These are phyloP conservation scores for Dryococelus australis DNA, from an alignment of 2,888 invertebrate genomes.

Conservation along the genomic window DNA sequence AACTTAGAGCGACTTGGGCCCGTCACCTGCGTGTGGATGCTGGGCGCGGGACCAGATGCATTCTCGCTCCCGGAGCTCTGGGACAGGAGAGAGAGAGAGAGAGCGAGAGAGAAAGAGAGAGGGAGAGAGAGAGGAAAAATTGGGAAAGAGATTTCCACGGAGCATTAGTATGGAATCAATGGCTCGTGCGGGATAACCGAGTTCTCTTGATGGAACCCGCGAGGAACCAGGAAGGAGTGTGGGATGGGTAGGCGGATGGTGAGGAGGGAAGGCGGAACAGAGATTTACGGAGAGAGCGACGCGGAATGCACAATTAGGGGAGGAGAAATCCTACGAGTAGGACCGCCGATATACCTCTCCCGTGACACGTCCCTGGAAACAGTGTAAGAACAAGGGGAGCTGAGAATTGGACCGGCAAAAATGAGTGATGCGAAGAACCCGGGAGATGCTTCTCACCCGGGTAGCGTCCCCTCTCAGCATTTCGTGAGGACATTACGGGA, in stretches of 20 bases:
- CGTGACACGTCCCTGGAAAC: too few species aligned
- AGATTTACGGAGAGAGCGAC: neutral
- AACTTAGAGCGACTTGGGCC: too few species aligned
- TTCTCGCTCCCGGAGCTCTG: neutral
- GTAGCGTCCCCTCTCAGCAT: too few species aligned
- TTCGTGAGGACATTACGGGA: too few species aligned
- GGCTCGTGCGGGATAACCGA: slow-evolving; percentile 1
- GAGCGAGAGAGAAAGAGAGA: neutral
- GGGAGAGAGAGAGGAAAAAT: neutral
- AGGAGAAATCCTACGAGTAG: neutral
- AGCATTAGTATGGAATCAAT: slow-evolving; percentile 9
- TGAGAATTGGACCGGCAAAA: too few species aligned
- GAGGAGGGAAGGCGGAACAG: neutral
- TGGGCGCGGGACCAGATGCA: neutral
- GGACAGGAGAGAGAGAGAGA: neutral
- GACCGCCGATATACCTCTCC: neutral
- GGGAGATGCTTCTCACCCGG: too few species aligned
- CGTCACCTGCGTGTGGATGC: neutral
- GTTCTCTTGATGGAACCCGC: neutral
- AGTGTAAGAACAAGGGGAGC: too few species aligned
- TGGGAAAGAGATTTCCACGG: neutral
- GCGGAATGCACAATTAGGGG: slow-evolving; percentile 11
- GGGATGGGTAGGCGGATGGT: neutral
- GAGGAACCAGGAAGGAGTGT: neutral
- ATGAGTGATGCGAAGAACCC: too few species aligned